A percentile compares a stretch with the other conserved stretches of the same genome.
Conservation (phyloP, 2,113 vertebrate genomes). For the Seriola dumerili region DNA sequence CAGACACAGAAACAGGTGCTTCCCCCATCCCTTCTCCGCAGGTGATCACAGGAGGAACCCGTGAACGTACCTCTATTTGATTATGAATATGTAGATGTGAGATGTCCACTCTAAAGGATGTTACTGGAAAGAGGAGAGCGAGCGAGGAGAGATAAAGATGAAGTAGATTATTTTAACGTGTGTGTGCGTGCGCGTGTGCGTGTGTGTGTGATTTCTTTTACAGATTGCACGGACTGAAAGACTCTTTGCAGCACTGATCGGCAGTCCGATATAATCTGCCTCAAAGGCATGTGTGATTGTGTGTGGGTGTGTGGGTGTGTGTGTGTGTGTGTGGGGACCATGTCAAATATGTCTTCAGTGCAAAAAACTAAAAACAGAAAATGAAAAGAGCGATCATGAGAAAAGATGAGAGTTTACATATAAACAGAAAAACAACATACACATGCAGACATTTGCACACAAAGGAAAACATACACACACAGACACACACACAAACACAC, state of each 20-base stretch:
- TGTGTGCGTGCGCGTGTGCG: background rate
- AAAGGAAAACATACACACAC: conserved; percentile 25
- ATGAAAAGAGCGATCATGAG: conserved; percentile 25
- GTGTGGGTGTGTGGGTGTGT: conserved; percentile 14
- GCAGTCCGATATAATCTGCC: conserved; percentile 57
- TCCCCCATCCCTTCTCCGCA: too few species aligned
- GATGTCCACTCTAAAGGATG: conserved; percentile 30
- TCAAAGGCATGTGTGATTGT: conserved; percentile 32
- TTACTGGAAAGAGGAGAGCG: conserved; percentile 25
- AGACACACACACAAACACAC: conserved; percentile 6
- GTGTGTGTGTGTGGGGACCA: background rate
- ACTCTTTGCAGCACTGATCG: conserved; percentile 45
- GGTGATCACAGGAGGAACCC: too few species aligned
- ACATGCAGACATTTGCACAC: conserved; percentile 30
- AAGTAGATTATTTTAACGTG: conserved; percentile 32
- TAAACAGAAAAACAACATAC: background rate
- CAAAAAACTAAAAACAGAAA: conserved; percentile 5
- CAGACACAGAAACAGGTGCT: too few species aligned
- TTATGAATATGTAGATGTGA: conserved; percentile 10
- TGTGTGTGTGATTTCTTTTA: conserved; percentile 9
- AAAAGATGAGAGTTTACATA: background rate
- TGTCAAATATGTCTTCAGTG: conserved; percentile 33
- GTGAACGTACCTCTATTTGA: too few species aligned
- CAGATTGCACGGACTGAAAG: conserved; percentile 25
- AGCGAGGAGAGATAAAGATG: conserved; percentile 28